Conservation (phyloP, 2,797 vertebrate species). For the Pangasius djambal region DNA sequence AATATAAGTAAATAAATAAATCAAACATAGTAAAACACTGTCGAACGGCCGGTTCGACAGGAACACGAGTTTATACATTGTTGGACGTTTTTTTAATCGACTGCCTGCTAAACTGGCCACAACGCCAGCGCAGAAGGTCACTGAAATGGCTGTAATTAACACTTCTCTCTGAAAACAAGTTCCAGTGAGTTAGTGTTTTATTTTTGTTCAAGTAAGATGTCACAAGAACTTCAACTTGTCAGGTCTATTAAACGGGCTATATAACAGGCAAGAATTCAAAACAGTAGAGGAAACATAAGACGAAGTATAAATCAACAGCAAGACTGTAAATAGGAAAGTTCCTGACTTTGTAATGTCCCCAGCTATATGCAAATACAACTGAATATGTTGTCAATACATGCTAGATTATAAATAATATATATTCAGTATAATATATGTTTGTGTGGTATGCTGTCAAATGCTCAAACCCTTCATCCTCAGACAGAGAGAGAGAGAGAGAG, state of each 20-base stretch:
- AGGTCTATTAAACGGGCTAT: not conserved
- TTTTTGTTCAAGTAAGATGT: too few relatives aligned
- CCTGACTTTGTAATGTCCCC: not conserved
- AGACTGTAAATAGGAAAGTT: not conserved
- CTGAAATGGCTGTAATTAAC: too few relatives aligned
- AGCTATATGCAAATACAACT: not conserved
- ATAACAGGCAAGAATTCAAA: not conserved
- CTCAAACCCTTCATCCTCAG: not conserved
- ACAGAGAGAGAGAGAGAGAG: not conserved
- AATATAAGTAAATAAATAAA: not conserved
- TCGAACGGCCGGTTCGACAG: too few relatives aligned
- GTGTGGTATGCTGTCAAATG: not conserved
- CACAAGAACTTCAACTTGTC: too few relatives aligned
- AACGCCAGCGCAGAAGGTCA: too few relatives aligned
- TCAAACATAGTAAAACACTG: not conserved
- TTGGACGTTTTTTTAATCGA: too few relatives aligned
- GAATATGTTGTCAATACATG: not conserved
- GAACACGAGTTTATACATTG: too few relatives aligned
- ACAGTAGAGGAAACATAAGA: not conserved
- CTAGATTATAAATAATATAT: not conserved
- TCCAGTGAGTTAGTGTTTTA: too few relatives aligned
- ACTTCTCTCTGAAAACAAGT: too few relatives aligned
- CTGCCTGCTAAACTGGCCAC: too few relatives aligned
- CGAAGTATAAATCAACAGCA: not conserved
- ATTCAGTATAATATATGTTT: not conserved